Base-by-base conservation (phyloP, 2,888 invertebrate genomes). In the Hetaerina titia region DNA sequence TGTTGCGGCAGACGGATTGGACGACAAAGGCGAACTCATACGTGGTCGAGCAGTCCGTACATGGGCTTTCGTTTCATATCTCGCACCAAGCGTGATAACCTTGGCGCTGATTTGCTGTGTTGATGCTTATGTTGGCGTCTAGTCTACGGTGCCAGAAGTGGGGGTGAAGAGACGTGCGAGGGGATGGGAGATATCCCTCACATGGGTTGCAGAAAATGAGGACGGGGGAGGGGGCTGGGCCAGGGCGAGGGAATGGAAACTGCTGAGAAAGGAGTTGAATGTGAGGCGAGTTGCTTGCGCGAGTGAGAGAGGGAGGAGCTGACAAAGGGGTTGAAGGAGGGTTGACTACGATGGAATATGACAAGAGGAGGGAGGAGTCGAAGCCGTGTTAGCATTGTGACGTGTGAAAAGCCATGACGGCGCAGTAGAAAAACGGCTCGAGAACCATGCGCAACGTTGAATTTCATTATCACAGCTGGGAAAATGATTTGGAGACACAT, bases 91-190 rank as follows among this genome's bases (percentile, higher is more conserved):
- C n/a, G 7, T 2, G 69, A n/a, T 69, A 69, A 69, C 69, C 22
- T n/a, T 69, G n/a, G 69, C 22, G 69, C 7, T 69, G 69, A 69
- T 69, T 5, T 69, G 69, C 69, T 22, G 69, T n/a, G 22, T 22
- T 69, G 22, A n/a, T 69, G 69, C 69, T 69, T 69, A 69, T n/a
- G 69, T n/a, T 22, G 69, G 69, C 69, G 69, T 69, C 69, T 69
- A 9, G 19, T 22, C 8, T n/a, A n/a, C 19, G 22, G 17, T 69
- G 22, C 69, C 22, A 6, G 2, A 45, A 45, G 45, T 45, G 45
- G 45, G 0, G n/a, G n/a, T 22, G 60, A 17, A 6, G 17, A 5
- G 60, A 60, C 45, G 1, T 45, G 45, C 45, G 45, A 45, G 45
- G 60, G 69, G 22, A 9, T 22, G 69, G 69, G 69, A 22, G 69